Evolutionary conservation across 2,797 vertebrate genomes (phyloP).

Genomic region (Crenichthys baileyi): DNA sequence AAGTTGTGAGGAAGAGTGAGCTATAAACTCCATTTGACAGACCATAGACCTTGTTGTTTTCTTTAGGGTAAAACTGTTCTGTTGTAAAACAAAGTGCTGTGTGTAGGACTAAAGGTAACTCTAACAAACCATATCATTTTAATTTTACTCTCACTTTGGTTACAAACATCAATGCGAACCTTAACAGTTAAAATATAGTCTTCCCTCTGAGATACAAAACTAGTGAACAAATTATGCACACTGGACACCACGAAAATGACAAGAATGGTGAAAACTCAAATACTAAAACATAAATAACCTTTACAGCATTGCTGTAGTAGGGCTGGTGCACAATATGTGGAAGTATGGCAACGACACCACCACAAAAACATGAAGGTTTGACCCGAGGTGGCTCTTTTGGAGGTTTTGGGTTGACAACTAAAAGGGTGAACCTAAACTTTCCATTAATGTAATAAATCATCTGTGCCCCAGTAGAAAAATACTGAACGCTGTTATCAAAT

Average conservation of each 20-base stretch:
- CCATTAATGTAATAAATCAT: conserved; percentile 35
- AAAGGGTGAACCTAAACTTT: conserved; percentile 46
- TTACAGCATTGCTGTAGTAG: conserved; percentile 34
- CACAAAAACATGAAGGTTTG: conserved; percentile 59
- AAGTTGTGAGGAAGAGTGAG: conserved; percentile 74
- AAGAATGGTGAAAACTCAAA: conserved; percentile 27
- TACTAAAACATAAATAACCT: conserved; percentile 47
- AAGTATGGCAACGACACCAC: conserved; percentile 62
- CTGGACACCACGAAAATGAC: conserved; percentile 50
- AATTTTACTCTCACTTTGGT: conserved; percentile 73
- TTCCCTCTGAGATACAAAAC: conserved; percentile 81
- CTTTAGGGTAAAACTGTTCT: conserved; percentile 52
- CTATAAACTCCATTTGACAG: conserved; percentile 60
- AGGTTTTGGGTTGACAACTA: conserved; percentile 44
- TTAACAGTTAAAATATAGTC: conserved; percentile 78
- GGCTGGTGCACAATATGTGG: conserved; percentile 42
- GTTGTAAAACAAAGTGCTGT: conserved; percentile 73
- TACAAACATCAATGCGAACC: conserved; percentile 75
- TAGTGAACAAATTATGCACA: conserved; percentile 76
- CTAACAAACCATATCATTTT: conserved; percentile 61
- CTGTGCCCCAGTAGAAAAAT: conserved; percentile 45
- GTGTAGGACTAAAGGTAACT: conserved; percentile 69
- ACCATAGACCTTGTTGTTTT: conserved; percentile 69
- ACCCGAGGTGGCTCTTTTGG: conserved; percentile 53
- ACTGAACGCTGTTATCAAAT: conserved; percentile 49